These are phyloP conservation scores for Drosophila niveifrons DNA, from an alignment of 2,888 invertebrate genomes.

Conservation along the genomic window DNA sequence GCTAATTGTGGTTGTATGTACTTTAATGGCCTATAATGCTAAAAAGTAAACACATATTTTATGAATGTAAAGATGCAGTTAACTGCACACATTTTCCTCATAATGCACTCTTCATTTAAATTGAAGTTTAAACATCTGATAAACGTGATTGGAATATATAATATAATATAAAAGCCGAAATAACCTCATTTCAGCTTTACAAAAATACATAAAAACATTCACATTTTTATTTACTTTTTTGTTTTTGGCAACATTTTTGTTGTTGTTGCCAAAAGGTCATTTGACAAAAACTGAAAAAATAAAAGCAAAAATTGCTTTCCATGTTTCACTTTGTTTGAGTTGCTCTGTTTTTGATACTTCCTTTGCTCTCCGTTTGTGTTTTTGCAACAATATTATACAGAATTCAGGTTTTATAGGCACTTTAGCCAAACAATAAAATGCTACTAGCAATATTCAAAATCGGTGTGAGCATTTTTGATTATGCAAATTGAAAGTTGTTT, in stretches of 20 bases:
- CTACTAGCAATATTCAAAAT: not conserved
- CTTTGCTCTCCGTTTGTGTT: not conserved
- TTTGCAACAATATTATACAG: constrained; percentile 18
- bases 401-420: constrained; percentile 26
- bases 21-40: constrained; percentile 9
- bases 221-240: constrained; percentile 11
- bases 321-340: constrained; percentile 19
- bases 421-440: not conserved
- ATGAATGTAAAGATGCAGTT: not conserved
- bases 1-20: constrained; percentile 21
- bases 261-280: constrained; percentile 19
- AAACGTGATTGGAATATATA: constrained; percentile 56
- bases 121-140: constrained; percentile 12
- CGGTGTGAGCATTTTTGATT: constrained; percentile 17
- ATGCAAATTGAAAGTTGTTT: constrained; percentile 26
- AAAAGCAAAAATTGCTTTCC: constrained; percentile 9
- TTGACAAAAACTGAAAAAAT: constrained; percentile 8
- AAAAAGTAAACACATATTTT: not conserved
- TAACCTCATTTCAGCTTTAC: constrained; percentile 34
- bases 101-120: constrained; percentile 26
- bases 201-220: constrained; percentile 19
- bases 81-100: not conserved
- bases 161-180: constrained; percentile 14
- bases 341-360: constrained; percentile 4
- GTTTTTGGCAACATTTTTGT: constrained; percentile 27